Evolutionary conservation across 1,140 invertebrate species (phyloP).

Genomic region (honey bee (Apis mellifera)): DNA sequence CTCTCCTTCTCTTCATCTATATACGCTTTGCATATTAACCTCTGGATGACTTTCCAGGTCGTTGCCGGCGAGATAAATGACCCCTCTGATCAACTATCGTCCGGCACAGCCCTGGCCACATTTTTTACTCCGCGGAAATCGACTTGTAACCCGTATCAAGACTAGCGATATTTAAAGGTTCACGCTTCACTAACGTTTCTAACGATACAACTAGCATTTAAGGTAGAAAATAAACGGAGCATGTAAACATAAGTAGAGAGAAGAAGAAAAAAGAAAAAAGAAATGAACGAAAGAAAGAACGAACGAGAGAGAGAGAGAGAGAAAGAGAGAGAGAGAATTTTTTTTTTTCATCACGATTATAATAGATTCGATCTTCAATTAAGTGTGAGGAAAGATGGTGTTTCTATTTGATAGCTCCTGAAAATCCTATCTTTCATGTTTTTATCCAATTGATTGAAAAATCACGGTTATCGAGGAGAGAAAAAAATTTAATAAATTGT

Average conservation of each 20-base stretch:
- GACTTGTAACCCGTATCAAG: slow-evolving; percentile 80
- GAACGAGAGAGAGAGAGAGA: slow-evolving; percentile 3
- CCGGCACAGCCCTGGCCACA: not conserved
- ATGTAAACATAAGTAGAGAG: slow-evolving; percentile 54
- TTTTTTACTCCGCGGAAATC: slow-evolving; percentile 49
- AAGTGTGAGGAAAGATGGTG: not conserved
- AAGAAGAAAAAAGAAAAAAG: not conserved
- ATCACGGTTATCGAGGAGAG: not conserved
- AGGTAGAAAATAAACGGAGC: slow-evolving; percentile 54
- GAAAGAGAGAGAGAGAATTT: no score
- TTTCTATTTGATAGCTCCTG: slow-evolving; percentile 1
- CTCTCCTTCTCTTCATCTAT: no score
- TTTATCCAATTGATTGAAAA: not conserved
- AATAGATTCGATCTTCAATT: not conserved
- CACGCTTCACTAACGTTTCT: slow-evolving; percentile 80
- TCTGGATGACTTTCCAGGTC: not conserved
- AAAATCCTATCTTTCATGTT: not conserved
- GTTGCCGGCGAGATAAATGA: slow-evolving; percentile 20
- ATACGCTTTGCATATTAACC: not conserved
- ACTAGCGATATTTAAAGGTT: slow-evolving; percentile 81
- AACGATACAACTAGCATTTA: slow-evolving; percentile 71
- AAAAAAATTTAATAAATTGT: not conserved
- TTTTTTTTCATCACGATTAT: not conserved
- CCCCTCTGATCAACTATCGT: not conserved
- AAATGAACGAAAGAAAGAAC: slow-evolving; percentile 11